phyloP scores from a whole-genome alignment of 2,113 vertebrate species.

The Pelodiscus sinensis region DNA sequence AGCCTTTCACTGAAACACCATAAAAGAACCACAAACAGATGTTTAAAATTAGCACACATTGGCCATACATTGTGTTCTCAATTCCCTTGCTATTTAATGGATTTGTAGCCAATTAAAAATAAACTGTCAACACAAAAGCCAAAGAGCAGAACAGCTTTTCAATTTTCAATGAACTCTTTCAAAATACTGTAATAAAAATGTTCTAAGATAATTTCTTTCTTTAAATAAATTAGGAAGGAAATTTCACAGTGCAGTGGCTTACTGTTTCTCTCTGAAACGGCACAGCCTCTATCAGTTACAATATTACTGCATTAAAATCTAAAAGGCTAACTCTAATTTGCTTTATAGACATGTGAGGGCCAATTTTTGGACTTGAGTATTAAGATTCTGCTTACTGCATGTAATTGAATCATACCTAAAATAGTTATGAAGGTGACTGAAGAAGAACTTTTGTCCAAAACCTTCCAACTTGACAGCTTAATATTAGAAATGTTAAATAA shows the following conservation, averaged over 20 bases:
- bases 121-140: background rate
- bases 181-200: conserved; percentile 15
- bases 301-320: background rate
- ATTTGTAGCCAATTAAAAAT: conserved; percentile 12
- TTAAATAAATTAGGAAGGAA: background rate
- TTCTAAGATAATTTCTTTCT: background rate
- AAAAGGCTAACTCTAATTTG: background rate
- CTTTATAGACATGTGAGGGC: background rate
- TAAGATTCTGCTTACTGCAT: background rate
- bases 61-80: background rate
- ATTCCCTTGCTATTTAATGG: background rate
- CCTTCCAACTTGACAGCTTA: background rate
- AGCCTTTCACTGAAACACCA: background rate
- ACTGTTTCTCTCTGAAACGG: background rate
- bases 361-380: background rate
- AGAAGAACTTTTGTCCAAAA: background rate
- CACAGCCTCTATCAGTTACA: background rate
- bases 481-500: conserved; percentile 20
- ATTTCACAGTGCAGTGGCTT: background rate
- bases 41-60: background rate
- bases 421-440: background rate
- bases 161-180: background rate
- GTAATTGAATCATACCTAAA: background rate
- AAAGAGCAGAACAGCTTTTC: background rate
- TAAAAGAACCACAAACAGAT: background rate